phyloP scores from a whole-genome alignment of 2,888 invertebrate species.

The Apamea anceps region DNA sequence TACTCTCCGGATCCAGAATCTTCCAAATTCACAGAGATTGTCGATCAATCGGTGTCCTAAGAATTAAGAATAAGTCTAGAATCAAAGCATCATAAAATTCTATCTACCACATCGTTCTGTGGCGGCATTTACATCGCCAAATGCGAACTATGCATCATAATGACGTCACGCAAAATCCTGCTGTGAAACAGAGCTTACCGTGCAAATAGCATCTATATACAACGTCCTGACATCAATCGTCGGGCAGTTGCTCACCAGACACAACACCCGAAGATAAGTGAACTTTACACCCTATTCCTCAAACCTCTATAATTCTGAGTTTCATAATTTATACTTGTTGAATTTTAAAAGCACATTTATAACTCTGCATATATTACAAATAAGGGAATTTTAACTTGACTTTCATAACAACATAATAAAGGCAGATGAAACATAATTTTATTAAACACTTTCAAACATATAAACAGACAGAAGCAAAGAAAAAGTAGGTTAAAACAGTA shows the following conservation, averaged over 20 bases:
- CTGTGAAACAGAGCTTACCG: neutral
- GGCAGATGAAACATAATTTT: slow-evolving; percentile 9
- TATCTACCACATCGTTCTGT: neutral
- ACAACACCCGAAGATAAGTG: neutral
- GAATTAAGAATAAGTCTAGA: too few relatives aligned
- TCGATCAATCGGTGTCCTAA: neutral
- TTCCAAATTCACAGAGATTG: neutral
- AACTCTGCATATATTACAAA: neutral
- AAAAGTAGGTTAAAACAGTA: slow-evolving; percentile 62
- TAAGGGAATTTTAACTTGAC: neutral
- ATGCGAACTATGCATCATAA: neutral
- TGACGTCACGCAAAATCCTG: neutral
- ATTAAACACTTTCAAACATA: slow-evolving; percentile 24
- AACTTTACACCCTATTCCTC: neutral
- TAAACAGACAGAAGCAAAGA: slow-evolving; percentile 21
- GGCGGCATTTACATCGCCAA: neutral
- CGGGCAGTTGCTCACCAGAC: neutral
- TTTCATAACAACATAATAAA: slow-evolving; percentile 20
- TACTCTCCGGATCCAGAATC: too few relatives aligned
- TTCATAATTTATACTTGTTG: neutral
- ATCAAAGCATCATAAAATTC: neutral
- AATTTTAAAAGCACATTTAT: neutral
- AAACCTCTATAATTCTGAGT: neutral
- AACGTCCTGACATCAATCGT: neutral
- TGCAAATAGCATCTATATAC: neutral